Evolutionary conservation across 2,888 invertebrate genomes (phyloP).

Genomic region (Parapristionchus giblindavisi): DNA sequence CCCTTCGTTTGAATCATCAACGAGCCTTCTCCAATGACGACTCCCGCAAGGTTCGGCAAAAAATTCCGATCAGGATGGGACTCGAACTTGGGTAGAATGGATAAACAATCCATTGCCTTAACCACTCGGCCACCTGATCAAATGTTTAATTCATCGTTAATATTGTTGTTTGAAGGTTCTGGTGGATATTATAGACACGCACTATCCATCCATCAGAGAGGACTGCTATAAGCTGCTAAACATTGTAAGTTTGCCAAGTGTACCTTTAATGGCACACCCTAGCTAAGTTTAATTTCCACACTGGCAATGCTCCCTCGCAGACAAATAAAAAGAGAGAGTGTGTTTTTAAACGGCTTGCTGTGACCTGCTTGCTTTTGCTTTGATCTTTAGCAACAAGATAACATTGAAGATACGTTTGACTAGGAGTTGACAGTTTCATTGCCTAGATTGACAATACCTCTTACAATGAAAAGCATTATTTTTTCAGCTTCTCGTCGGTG

Average conservation of each 20-base stretch:
- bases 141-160: neutral
- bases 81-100: neutral
- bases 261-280: no score
- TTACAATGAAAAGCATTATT: no score
- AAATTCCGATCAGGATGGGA: neutral
- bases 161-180: slow-evolving; percentile 32
- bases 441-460: neutral
- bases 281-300: no score
- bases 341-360: no score
- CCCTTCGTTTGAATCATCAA: slow-evolving; percentile 45
- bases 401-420: neutral
- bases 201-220: slow-evolving; percentile 55
- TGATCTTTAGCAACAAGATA: neutral
- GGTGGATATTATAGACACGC: slow-evolving; percentile 39
- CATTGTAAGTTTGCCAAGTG: slow-evolving; percentile 40
- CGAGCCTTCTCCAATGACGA: slow-evolving; percentile 54
- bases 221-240: slow-evolving; percentile 57
- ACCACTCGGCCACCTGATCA: slow-evolving; percentile 47
- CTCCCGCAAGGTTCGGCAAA: slow-evolving; percentile 41
- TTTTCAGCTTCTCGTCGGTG: slow-evolving; percentile 56
- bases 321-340: no score
- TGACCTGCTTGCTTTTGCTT: no score
- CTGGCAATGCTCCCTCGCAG: no score
- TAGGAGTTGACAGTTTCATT: slow-evolving; percentile 12
- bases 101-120: slow-evolving; percentile 41